Conservation (phyloP, 2,113 vertebrate genomes). For the Muscicapa adusta region DNA sequence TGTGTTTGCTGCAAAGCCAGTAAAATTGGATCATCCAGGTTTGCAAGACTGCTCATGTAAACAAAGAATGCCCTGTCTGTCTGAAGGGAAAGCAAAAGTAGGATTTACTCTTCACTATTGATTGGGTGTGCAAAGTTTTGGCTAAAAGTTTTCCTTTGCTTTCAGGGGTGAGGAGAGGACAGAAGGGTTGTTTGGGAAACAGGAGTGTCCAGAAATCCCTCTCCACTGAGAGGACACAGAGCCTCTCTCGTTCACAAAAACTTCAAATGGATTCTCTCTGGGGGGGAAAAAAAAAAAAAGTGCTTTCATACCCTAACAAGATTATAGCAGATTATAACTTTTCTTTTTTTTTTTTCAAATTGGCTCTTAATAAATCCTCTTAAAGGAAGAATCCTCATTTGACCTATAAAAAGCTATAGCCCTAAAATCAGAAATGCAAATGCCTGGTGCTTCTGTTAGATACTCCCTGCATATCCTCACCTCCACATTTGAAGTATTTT, state of each 20-base stretch:
- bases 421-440: not conserved
- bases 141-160: not conserved
- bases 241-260: not conserved
- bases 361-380: constrained; percentile 26
- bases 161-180: not conserved
- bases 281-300: not conserved
- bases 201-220: not conserved
- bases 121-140: not conserved
- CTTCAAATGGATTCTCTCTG: not conserved
- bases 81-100: not conserved
- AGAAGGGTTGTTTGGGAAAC: not conserved
- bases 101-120: not conserved
- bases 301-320: not conserved
- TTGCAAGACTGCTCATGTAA: not conserved
- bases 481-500: not conserved
- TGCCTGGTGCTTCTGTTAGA: not conserved
- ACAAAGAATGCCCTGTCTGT: not conserved
- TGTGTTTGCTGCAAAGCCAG: not conserved
- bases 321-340: constrained; percentile 11
- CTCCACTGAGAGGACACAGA: not conserved
- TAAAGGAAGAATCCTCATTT: not conserved
- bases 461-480: not conserved
- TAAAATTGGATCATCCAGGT: not conserved
- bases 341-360: not conserved
- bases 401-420: not conserved